Evolutionary conservation across 1,140 invertebrate species (phyloP).

Genomic region (Drosophila cardini): DNA sequence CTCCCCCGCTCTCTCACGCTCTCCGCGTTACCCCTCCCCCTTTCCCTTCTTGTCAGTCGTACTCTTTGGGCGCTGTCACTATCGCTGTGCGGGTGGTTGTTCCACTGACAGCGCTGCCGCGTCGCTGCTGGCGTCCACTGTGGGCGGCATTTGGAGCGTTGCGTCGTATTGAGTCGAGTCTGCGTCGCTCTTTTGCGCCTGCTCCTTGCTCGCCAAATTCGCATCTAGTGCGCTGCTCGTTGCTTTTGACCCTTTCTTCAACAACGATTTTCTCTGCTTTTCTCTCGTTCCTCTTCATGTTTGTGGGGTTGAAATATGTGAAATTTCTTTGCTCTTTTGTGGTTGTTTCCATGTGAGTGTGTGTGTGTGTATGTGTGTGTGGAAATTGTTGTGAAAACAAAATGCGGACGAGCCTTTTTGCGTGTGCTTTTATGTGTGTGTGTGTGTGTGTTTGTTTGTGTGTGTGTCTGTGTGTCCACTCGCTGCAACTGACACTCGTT

Average conservation of each 20-base stretch:
- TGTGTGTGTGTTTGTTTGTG: background rate
- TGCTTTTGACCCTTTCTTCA: conserved; percentile 37
- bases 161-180: conserved; percentile 49
- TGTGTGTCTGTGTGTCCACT: conserved; percentile 1
- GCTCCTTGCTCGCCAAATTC: conserved; percentile 44
- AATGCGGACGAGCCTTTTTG: background rate
- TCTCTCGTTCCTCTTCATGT: conserved; percentile 37
- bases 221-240: conserved; percentile 37
- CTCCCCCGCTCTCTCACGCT: background rate
- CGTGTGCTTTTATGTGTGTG: background rate
- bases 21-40: background rate
- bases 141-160: conserved; percentile 35
- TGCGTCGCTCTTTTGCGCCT: conserved; percentile 47
- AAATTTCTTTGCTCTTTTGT: conserved; percentile 32
- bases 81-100: conserved; percentile 63
- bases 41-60: conserved; percentile 3
- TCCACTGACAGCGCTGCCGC: conserved; percentile 52
- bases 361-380: background rate
- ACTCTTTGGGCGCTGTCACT: conserved; percentile 9
- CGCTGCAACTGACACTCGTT: conserved; percentile 22
- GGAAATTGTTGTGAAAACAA: conserved; percentile 8
- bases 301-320: conserved; percentile 57
- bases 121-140: conserved; percentile 7
- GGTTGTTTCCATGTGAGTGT: conserved; percentile 14
- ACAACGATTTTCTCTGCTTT: conserved; percentile 58